A percentile compares a stretch with the other conserved stretches of the same genome.
These are phyloP conservation scores for Rhopalosiphum padi DNA, from an alignment of 1,140 invertebrate species.

Conservation along the genomic window DNA sequence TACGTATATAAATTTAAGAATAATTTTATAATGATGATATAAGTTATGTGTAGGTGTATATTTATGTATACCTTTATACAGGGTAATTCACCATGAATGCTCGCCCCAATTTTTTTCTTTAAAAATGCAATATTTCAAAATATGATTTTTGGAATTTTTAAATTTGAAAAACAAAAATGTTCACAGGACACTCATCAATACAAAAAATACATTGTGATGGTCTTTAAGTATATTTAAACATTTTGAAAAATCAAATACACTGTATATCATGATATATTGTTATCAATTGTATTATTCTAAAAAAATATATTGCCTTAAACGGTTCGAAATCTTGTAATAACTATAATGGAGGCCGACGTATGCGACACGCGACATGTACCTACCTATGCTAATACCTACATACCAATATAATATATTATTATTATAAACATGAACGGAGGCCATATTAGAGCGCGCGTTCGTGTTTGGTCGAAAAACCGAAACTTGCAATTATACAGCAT, in stretches of 20 bases:
- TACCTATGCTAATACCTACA: not conserved
- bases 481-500: not conserved
- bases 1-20: not conserved
- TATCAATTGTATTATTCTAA: not conserved
- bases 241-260: no score
- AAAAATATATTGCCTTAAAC: not conserved
- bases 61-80: no score
- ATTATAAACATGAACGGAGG: not conserved
- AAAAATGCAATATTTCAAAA: no score
- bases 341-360: not conserved
- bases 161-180: no score
- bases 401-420: not conserved
- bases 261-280: no score
- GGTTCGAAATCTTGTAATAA: not conserved
- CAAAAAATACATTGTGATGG: no score
- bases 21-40: not conserved
- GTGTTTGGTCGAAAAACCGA: slow-evolving; percentile 5
- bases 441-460: not conserved
- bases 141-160: no score
- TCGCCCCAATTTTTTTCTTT: no score
- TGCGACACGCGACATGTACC: not conserved
- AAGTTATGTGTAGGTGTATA: not conserved
- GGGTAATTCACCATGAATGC: no score
- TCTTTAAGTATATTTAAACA: no score
- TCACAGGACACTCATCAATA: no score